Base-by-base conservation (phyloP, 2,888 invertebrate species). In the Drosophila peninsularis region DNA sequence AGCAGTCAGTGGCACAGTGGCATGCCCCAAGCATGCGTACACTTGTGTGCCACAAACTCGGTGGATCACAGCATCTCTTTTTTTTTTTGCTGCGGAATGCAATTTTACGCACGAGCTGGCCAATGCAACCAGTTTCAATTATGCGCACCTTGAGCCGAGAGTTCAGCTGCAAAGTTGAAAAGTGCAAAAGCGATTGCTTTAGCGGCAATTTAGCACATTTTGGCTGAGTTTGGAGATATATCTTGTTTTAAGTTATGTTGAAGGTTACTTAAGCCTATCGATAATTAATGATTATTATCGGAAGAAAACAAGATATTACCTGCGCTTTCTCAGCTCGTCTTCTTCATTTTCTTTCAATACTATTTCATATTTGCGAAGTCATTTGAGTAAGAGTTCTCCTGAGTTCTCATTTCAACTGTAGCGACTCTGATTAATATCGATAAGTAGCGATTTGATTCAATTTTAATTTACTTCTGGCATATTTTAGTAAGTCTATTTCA, bases 41-140 rank as follows among this genome's bases (percentile, higher is more conserved):
- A 49, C 41, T 34, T 62, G n/a, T 27, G 24, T 34, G 19, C 45
- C 44, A 44, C 45, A 53, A 17, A 24, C 39, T 44, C 57, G 54
- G 56, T 30, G 54, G 56, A 70, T 63, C 60, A 50, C 11, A 13
- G 52, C 24, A 55, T 57, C 49, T 10, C 5, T 21, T 19, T 19
- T 41, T 42, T 19, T 41, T 41, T 42, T 21, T 21, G 2, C 7
- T 3, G 1, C 37, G 19, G 47, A 68, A 69, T 62, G 42, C 47
- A 42, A 32, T 49, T 49, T 19, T 34, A 27, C 19, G 49, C 49
- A 32, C 32, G 2, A 13, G 7, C 19, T 49, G 3, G 19, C 49
- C 49, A 32, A 14, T 17, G 49, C 49, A 5, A 9, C 19, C 13
- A 13, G 49, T 5, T 49, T 34, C 49, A 49, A 47, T 47, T 47